Evolutionary conservation across 2,797 vertebrate species (phyloP).

Genomic region (Phataginus tricuspis): DNA sequence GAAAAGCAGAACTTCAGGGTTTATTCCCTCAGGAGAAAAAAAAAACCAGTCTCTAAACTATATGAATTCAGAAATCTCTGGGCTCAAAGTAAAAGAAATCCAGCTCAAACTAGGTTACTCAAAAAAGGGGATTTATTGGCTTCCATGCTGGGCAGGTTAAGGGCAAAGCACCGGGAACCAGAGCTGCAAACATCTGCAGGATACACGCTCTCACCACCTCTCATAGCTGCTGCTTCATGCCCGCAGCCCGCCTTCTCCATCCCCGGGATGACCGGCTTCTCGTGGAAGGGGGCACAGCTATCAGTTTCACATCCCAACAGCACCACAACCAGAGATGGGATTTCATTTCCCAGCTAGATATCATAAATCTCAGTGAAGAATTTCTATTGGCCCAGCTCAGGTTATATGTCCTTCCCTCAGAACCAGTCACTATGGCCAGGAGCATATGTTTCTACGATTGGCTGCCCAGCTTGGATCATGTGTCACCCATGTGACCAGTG

Average conservation of each 20-base stretch:
- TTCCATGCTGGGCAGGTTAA: not conserved
- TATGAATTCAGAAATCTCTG: not conserved
- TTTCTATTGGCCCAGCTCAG: not conserved
- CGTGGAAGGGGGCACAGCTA: not conserved
- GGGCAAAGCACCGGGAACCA: not conserved
- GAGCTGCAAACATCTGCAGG: not conserved
- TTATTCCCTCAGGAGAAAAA: not conserved
- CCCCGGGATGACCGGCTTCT: not conserved
- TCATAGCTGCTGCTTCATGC: not conserved
- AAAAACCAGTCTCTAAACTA: not conserved
- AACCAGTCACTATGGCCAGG: not conserved
- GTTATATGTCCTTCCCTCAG: not conserved
- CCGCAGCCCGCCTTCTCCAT: not conserved
- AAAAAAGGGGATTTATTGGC: not conserved
- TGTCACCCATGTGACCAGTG: not conserved
- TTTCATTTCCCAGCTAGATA: not conserved
- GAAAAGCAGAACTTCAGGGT: not conserved
- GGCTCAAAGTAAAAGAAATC: not conserved
- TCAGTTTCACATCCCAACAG: not conserved
- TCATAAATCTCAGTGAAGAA: slow-evolving; percentile 8
- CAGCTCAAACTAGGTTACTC: not conserved
- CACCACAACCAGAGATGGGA: not conserved
- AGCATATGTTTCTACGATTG: not conserved
- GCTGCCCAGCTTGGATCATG: not conserved
- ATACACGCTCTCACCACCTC: not conserved